A percentile compares a stretch with the other conserved stretches of the same genome.
phyloP scores from a whole-genome alignment of 2,113 vertebrate species.

The Falco punctatus region DNA sequence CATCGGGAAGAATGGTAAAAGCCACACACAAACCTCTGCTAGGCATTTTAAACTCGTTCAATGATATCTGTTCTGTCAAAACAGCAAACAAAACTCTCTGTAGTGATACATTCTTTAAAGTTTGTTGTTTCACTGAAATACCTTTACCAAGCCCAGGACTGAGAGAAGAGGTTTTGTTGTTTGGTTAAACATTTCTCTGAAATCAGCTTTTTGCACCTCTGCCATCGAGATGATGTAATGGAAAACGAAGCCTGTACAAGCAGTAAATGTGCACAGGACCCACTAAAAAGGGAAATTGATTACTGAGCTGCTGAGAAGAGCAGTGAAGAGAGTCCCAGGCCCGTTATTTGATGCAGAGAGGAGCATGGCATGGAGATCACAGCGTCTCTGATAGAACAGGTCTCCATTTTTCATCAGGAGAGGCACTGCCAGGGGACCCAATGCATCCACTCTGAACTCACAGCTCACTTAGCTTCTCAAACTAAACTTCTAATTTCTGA shows the following conservation, averaged over 20 bases:
- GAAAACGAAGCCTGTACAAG: not conserved
- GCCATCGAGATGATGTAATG: not conserved
- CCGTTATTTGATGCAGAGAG: not conserved
- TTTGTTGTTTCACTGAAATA: not conserved
- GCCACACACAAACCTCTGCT: not conserved
- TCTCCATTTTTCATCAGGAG: not conserved
- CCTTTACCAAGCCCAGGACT: not conserved
- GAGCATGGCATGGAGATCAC: not conserved
- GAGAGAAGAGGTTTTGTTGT: not conserved
- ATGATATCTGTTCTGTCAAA: not conserved
- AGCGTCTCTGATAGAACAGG: not conserved
- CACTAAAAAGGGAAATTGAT: not conserved
- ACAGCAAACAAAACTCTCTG: not conserved
- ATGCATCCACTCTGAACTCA: not conserved
- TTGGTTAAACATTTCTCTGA: not conserved
- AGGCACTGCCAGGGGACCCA: not conserved
- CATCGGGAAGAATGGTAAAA: not conserved
- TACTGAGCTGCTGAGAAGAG: accelerated
- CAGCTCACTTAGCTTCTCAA: not conserved
- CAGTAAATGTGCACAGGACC: not conserved
- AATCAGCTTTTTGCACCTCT: not conserved
- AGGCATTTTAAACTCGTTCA: not conserved
- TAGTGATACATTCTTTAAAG: not conserved
- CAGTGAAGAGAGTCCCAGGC: not conserved
- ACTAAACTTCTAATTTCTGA: not conserved